Base-by-base conservation (phyloP, 2,113 vertebrate species). In the Penelope pileata region DNA sequence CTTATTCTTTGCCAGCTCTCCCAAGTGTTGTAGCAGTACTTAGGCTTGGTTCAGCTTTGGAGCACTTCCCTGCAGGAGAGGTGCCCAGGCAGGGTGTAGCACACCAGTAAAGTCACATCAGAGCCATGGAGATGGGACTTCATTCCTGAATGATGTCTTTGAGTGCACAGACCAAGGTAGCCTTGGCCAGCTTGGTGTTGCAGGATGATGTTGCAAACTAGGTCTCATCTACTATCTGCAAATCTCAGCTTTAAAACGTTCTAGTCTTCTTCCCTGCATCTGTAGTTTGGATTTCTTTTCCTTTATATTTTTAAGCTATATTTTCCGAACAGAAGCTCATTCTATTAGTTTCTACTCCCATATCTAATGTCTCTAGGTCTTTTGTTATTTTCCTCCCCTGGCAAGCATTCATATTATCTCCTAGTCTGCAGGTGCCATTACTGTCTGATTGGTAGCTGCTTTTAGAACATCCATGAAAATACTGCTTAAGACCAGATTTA, bases 261-360 rank as follows among this genome's bases (percentile, higher is more conserved):
- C 87, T 75, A 70, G 77, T 66, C 59, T 83, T 81, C 75, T 50
- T 83, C 72, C 7, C 5, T 72, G 66, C 2, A 3, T 93, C 74
- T 90, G 75, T 79, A 45, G 54, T 70, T 26, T 30, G 43, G 30
- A 36, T 51, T 78, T 66, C 72, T 77, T 83, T 23, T 5, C 42
- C 42, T 56, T 75, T 48, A 38, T 18, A 18, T 91, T 80, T 72
- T 38, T 86, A 79, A 63, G 50, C 77, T 94, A 22, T 63, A 40
- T 86, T 96, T 94, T 97, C 62, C 56, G 84, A 91, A 86, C 64
- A 53, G 43, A 68, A 90, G 74, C 30, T 82, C 14, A 15, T 83
- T 70, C 72, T 94, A 0, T 60, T 90, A 62, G 74, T 78, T 94
- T 76, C 50, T 86, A 16, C 51, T 45, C 18, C 27, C 8, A 11